phyloP scores from a whole-genome alignment of 2,797 vertebrate species.

The Pantherophis alleghaniensis region DNA sequence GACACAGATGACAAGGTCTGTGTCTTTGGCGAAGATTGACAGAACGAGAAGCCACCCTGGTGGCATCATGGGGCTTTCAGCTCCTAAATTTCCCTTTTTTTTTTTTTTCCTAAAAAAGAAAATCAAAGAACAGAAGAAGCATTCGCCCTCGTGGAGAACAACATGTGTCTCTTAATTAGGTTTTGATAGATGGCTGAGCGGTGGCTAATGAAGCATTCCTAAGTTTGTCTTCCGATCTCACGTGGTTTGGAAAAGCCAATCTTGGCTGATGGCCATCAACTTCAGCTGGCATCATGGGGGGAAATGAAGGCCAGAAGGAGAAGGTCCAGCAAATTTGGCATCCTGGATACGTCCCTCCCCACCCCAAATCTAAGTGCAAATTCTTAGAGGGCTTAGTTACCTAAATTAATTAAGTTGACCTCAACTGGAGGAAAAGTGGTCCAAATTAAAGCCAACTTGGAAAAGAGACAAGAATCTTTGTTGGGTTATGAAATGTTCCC shows the following conservation, averaged over 20 bases:
- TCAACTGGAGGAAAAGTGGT: neutral
- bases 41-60: neutral
- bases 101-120: neutral
- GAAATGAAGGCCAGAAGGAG: neutral
- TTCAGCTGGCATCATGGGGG: neutral
- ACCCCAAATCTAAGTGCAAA: neutral
- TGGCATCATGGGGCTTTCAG: neutral
- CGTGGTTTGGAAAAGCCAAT: neutral
- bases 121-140: neutral
- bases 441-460: neutral
- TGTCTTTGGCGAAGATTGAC: neutral
- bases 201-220: neutral
- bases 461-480: neutral
- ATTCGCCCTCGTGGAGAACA: neutral
- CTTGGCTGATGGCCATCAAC: neutral
- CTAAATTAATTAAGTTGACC: neutral
- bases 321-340: neutral
- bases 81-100: neutral
- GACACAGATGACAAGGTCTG: neutral
- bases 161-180: neutral
- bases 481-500: neutral
- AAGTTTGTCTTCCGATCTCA: neutral
- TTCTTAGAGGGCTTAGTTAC: neutral
- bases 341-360: rapidly evolving
- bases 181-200: neutral